Base-by-base conservation (phyloP, 2,888 invertebrate species). In the Junonia oenone region DNA sequence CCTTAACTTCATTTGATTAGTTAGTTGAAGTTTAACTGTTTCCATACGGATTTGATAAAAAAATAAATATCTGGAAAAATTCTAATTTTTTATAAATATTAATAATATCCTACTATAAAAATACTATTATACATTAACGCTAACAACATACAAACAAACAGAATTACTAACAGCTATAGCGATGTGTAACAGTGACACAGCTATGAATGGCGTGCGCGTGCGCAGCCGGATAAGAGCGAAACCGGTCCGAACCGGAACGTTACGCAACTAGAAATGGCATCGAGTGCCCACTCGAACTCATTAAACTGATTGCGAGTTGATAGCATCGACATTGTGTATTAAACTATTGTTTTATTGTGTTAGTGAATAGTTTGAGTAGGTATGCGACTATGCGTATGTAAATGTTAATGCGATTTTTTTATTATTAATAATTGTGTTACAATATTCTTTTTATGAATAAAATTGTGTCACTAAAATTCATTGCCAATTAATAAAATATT, bases 221-320 rank as follows among this genome's bases (percentile, higher is more conserved):
- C 45, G 47, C 31, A 46, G 56, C 27, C 56, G 51, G 37, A 46
- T 51, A 55, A 62, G 55, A 58, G 55, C 27, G 61, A 61, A 59
- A 62, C 64, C 61, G 65, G 63, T 56, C 47, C 31, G 19, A 51
- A 55, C 60, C 59, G 59, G 63, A 61, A 45, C 50, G 35, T 60
- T 59, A 61, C 54, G 58, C 55, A 62, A 62, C 57, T 58, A 55
- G 58, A 61, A 59, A 62, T 59, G 51, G 55, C 52, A 57, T 53
- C 31, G 47, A 51, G 47, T 35, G n/a, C n/a, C n/a, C n/a, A 45
- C 51, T 46, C 49, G 31, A 46, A 43, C 43, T 26, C 43, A 26
- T 43, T 43, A 43, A 43, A 43, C 13, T 43, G 43, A 43, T 43
- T 43, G 43, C 43, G 56, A 58, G n/a, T n/a, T n/a, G 58, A 61